A percentile compares a stretch with the other conserved stretches of the same genome.
Conservation (phyloP, 1,140 invertebrate genomes). For the Drosophila takahashii region DNA sequence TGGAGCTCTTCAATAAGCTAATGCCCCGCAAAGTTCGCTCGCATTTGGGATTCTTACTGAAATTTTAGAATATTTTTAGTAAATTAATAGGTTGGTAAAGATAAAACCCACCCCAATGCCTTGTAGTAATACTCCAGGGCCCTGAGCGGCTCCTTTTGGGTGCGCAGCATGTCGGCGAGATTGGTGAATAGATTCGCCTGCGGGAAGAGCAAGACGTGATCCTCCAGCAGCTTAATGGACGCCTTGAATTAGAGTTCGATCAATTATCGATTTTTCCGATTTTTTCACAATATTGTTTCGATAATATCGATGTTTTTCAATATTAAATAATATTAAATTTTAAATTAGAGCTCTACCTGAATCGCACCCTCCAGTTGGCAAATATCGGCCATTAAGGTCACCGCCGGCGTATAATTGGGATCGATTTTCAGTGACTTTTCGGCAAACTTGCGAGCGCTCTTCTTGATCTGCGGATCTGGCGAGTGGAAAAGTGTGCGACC, state of each 20-base stretch:
- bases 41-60: constrained; percentile 65
- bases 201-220: constrained; percentile 60
- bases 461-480: constrained; percentile 34
- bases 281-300: too few relatives aligned
- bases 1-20: constrained; percentile 43
- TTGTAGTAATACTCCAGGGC: constrained; percentile 74
- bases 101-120: constrained; percentile 57
- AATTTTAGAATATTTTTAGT: too few relatives aligned
- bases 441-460: constrained; percentile 63
- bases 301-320: too few relatives aligned
- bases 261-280: too few relatives aligned
- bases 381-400: constrained; percentile 65
- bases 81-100: too few relatives aligned
- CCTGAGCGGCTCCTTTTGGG: constrained; percentile 57
- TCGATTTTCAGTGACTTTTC: constrained; percentile 72
- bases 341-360: too few relatives aligned
- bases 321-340: too few relatives aligned
- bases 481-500: constrained; percentile 60
- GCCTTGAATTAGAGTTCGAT: constrained; percentile 1
- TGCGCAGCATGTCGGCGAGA: constrained; percentile 64
- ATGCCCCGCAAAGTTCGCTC: constrained; percentile 63
- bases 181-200: constrained; percentile 63
- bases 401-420: constrained; percentile 67
- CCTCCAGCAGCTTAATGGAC: constrained; percentile 67
- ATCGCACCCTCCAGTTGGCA: constrained; percentile 57